A percentile compares a stretch with the other conserved stretches of the same genome.
phyloP scores from a whole-genome alignment of 2,888 invertebrate species.

The Cantharis rufa region DNA sequence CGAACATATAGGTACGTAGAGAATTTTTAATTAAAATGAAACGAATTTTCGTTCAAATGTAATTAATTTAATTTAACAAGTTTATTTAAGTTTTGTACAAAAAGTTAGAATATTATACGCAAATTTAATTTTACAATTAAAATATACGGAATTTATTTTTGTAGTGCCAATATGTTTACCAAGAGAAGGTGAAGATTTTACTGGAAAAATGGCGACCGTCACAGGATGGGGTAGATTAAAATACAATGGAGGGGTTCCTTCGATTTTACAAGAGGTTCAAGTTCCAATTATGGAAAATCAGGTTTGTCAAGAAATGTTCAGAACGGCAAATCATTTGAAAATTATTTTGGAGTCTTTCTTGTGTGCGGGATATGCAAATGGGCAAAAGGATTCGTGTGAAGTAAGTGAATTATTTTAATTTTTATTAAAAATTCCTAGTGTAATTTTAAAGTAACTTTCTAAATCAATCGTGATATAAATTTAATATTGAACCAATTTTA shows the following conservation, averaged over 20 bases:
- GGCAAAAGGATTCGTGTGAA: slow-evolving; percentile 91
- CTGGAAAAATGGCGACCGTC: slow-evolving; percentile 84
- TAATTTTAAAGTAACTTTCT: not conserved
- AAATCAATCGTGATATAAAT: not conserved
- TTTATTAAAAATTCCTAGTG: not conserved
- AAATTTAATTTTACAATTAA: no score
- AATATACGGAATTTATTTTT: slow-evolving; percentile 34
- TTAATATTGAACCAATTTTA: not conserved
- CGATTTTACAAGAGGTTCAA: slow-evolving; percentile 87
- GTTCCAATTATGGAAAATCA: slow-evolving; percentile 90
- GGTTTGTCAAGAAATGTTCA: slow-evolving; percentile 93
- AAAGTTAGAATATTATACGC: no score
- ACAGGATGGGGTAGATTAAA: slow-evolving; percentile 92
- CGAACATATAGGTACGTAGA: slow-evolving; percentile 75
- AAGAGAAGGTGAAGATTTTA: slow-evolving; percentile 76
- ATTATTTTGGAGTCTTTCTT: slow-evolving; percentile 85
- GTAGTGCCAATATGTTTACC: slow-evolving; percentile 91
- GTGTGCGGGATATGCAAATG: slow-evolving; percentile 91
- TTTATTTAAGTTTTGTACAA: no score
- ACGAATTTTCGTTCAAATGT: no score
- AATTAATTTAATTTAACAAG: no score
- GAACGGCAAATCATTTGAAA: slow-evolving; percentile 86
- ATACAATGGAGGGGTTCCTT: slow-evolving; percentile 89
- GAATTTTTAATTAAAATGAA: not conserved
- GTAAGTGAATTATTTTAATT: slow-evolving; percentile 57